phyloP scores from a whole-genome alignment of 53 echinoderm and acorn worm species.

The Holothuria leucospilota region DNA sequence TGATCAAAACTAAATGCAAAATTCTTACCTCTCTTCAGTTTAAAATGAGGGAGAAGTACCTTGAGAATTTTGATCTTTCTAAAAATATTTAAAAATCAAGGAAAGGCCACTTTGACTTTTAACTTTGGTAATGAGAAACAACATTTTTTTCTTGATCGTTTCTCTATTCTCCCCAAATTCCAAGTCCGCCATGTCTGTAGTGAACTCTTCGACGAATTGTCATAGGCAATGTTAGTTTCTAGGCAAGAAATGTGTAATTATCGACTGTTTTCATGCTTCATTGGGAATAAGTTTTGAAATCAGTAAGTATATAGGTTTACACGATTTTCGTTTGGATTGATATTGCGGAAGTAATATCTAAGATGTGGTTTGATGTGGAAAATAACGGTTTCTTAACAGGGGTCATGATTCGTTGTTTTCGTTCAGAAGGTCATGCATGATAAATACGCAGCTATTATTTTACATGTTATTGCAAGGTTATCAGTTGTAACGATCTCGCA shows the following conservation, averaged over 20 bases:
- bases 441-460: slow-evolving; percentile 45
- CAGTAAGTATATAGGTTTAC: slow-evolving; percentile 24
- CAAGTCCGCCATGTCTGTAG: slow-evolving; percentile 43
- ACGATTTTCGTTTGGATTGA: neutral
- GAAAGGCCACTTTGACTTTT: too few relatives aligned
- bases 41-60: too few relatives aligned
- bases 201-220: slow-evolving; percentile 30
- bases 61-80: too few relatives aligned
- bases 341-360: slow-evolving; percentile 9
- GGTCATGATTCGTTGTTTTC: slow-evolving; percentile 48
- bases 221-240: slow-evolving; percentile 59
- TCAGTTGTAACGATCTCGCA: slow-evolving; percentile 43
- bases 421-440: slow-evolving; percentile 48
- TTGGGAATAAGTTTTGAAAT: slow-evolving; percentile 47
- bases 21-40: too few relatives aligned
- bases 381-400: slow-evolving; percentile 37
- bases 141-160: too few relatives aligned
- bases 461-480: slow-evolving; percentile 43
- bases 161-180: slow-evolving; percentile 16
- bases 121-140: too few relatives aligned
- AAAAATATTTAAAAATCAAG: too few relatives aligned
- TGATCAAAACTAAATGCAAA: slow-evolving; percentile 17
- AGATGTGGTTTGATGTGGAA: slow-evolving; percentile 25
- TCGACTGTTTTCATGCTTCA: slow-evolving; percentile 83
- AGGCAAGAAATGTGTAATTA: slow-evolving; percentile 75